These are phyloP conservation scores for Sarcophaga bullata DNA, from an alignment of 1,140 invertebrate species.

Conservation along the genomic window DNA sequence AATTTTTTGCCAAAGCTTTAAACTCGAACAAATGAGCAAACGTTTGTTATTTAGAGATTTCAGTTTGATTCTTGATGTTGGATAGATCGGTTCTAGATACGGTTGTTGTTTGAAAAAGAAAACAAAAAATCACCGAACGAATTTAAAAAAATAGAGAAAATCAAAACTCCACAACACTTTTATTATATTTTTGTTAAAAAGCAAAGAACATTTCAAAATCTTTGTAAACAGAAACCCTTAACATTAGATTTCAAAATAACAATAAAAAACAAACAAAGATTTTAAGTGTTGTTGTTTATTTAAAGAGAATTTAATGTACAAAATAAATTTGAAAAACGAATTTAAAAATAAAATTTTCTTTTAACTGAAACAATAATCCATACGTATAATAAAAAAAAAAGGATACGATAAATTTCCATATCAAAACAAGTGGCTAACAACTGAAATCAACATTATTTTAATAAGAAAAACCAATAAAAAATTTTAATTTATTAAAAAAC, in stretches of 20 bases:
- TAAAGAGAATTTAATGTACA: background rate
- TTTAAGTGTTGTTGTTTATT: slow-evolving; percentile 18
- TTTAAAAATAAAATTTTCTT: background rate
- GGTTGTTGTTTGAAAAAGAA: slow-evolving; percentile 3
- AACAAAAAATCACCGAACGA: slow-evolving; percentile 1
- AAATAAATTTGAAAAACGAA: background rate
- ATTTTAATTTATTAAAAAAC: background rate
- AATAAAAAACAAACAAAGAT: background rate
- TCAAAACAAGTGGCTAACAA: background rate
- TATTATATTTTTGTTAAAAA: background rate
- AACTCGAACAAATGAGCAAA: slow-evolving; percentile 32
- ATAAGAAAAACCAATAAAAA: too few relatives aligned
- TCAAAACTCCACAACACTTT: background rate
- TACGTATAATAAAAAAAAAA: background rate
- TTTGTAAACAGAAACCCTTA: background rate
- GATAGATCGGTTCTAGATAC: slow-evolving; percentile 62
- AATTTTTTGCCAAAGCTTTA: background rate
- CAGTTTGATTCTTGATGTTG: slow-evolving; percentile 65
- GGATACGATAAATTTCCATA: slow-evolving; percentile 1
- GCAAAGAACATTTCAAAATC: background rate
- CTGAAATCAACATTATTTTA: background rate
- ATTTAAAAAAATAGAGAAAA: too few relatives aligned
- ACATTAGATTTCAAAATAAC: background rate
- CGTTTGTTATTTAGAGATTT: slow-evolving; percentile 41
- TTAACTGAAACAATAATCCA: background rate